phyloP scores from a whole-genome alignment of 2,113 vertebrate genomes.

The Esox niger region DNA sequence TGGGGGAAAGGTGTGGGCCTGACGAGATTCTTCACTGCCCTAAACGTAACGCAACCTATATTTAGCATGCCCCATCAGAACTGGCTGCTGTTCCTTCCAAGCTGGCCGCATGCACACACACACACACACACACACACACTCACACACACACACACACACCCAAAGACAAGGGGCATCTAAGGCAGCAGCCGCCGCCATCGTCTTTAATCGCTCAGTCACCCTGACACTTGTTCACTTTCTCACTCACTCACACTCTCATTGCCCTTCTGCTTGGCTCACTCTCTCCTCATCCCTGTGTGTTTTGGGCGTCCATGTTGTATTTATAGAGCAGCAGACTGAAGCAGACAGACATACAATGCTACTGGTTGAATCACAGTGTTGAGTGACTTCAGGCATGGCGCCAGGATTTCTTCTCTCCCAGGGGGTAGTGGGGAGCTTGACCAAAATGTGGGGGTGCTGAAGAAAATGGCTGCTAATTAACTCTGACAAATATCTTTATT shows the following conservation, averaged over 20 bases:
- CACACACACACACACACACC: constrained; percentile 6
- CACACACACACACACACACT: not conserved
- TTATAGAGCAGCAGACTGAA: not conserved
- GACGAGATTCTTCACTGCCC: not conserved
- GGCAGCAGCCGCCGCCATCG: constrained; percentile 22
- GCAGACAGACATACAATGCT: not conserved
- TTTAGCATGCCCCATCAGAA: constrained; percentile 8
- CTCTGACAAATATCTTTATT: no score
- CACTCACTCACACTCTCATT: not conserved
- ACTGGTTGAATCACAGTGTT: not conserved
- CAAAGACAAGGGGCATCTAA: no score
- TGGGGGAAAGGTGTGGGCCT: not conserved
- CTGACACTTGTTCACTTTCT: not conserved
- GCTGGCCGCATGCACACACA: not conserved
- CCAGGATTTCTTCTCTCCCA: no score
- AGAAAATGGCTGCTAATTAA: no score
- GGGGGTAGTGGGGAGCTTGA: no score
- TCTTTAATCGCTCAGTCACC: constrained; percentile 24
- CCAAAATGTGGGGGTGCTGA: no score
- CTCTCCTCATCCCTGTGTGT: constrained; percentile 1
- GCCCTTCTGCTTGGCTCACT: not conserved
- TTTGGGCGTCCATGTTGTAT: not conserved
- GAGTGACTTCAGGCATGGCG: not conserved
- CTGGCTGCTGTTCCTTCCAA: not conserved
- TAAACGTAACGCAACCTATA: constrained; percentile 3